Evolutionary conservation across 2,113 vertebrate genomes (phyloP), one percentile per base, ranked within the genome.

Genomic region (Hyaena hyaena): DNA sequence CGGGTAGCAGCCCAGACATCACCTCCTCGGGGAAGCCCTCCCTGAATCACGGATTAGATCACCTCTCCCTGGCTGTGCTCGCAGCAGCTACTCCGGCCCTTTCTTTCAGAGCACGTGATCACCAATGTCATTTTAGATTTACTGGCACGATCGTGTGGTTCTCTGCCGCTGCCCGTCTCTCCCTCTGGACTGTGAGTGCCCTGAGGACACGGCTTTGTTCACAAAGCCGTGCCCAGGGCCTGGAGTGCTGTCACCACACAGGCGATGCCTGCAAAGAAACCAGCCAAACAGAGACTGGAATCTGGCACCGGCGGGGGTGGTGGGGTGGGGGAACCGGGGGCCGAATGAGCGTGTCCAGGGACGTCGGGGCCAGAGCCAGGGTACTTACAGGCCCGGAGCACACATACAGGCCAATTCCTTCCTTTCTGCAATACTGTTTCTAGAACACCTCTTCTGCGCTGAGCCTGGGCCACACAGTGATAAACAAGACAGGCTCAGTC

Each of bases 121-220:
- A 3, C 63, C 3, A 0, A 10, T 15, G 24, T 65, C 69, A 23
- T 45, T 71, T 84, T 21, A 39, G 0, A 73, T 65, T 15, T 7
- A n/a, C 10, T n/a, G 65, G 45, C 84, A 23, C 0, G 0, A 2
- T 7, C 2, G 17, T 4, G 65, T 7, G 35, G 43, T 50, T 28
- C 83, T 94, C 50, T 39, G n/a, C 45, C 58, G 80, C 7, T 45
- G 66, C 24, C 17, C 0, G 26, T 28, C 63, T 63, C 73, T 86
- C 43, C 66, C 0, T 0, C 66, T 26, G 39, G 26, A 35, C 71
- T 1, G 2, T 24, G 14, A 61, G 55, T 53, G 61, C 73, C 55
- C 48, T 8, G 79, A 81, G 80, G 55, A 73, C 65, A 4, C 33
- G 35, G 28, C 21, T 69, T 24, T 43, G 58, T 15, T 53, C 88